Evolutionary conservation across 2,888 invertebrate genomes (phyloP), one percentile per base, ranked within the genome.

Genomic region (Monochamus alternatus): DNA sequence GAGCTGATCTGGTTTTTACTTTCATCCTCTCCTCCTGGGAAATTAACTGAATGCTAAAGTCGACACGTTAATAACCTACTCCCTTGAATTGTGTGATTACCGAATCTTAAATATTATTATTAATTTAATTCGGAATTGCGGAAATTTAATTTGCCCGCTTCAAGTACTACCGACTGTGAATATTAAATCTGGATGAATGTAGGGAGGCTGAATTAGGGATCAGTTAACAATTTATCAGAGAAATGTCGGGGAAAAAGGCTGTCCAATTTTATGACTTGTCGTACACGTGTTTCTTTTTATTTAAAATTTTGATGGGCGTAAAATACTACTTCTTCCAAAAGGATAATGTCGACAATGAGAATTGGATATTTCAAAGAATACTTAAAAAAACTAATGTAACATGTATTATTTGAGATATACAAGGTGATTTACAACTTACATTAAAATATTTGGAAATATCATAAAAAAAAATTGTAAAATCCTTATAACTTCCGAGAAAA

Each of bases 1-100:
- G 75, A 81, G 82, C 80, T 84, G 84, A 85, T 86, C 83, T 84
- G 83, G 83, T 85, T 85, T 85, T 84, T 84, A 83, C 83, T 84
- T 83, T 83, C 80, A 79, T 79, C 79, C 78, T 81, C 81, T 84
- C 79, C 86, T 85, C 86, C 75, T 80, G 86, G 86, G 87, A 86
- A 87, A 69, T 69, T 69, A 69, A 69, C 69, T 51, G 69, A 47
- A 60, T 60, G 68, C 10, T 69, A 59, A 60, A 69, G 69, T 69
- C 69, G 69, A 44, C 51, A 47, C 69, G 60, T 47, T 69, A 69
- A 69, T 69, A 69, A 69, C 69, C 60, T 47, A 65, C 73, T 55
- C 67, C 73, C 73, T 59, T 62, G 67, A 73, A 67, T 73, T 68
- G 73, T 73, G 73, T 47, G 73, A 67, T 73, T 52, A 67, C 73